Evolutionary conservation across 2,797 vertebrate species (phyloP).

Genomic region (Artibeus jamaicensis): DNA sequence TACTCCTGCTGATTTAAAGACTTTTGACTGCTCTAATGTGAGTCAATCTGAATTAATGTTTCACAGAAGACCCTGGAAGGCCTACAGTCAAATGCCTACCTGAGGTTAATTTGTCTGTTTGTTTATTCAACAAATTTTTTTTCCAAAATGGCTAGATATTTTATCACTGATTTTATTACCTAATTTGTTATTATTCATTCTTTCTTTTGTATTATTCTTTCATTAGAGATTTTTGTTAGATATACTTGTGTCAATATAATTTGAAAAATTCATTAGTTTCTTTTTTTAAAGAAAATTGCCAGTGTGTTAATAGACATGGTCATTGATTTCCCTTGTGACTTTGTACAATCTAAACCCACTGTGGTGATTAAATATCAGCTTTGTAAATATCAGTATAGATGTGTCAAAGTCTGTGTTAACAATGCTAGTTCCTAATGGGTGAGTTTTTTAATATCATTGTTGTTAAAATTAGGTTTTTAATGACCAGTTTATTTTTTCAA

Average conservation of each 20-base stretch:
- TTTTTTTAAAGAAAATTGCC: neutral
- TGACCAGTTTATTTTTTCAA: neutral
- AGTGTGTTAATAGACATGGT: neutral
- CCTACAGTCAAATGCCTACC: neutral
- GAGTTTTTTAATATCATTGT: neutral
- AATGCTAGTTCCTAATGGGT: neutral
- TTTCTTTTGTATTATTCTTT: constrained; percentile 22
- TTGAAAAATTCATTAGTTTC: neutral
- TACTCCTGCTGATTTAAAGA: constrained; percentile 34
- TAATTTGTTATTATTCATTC: neutral
- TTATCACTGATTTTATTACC: constrained; percentile 18
- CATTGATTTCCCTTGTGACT: neutral
- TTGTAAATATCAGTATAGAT: neutral
- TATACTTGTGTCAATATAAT: neutral
- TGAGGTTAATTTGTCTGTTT: neutral
- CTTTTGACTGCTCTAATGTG: neutral
- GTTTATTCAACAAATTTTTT: neutral
- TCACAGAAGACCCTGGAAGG: neutral
- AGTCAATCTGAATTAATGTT: constrained; percentile 27
- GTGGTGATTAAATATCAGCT: neutral
- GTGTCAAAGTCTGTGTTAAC: neutral
- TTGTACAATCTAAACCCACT: neutral
- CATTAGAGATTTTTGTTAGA: constrained; percentile 22
- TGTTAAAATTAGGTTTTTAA: constrained; percentile 24
- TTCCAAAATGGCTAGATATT: neutral